Evolutionary conservation across 1,140 invertebrate genomes (phyloP).

Genomic region (Zaprionus lachaisei): DNA sequence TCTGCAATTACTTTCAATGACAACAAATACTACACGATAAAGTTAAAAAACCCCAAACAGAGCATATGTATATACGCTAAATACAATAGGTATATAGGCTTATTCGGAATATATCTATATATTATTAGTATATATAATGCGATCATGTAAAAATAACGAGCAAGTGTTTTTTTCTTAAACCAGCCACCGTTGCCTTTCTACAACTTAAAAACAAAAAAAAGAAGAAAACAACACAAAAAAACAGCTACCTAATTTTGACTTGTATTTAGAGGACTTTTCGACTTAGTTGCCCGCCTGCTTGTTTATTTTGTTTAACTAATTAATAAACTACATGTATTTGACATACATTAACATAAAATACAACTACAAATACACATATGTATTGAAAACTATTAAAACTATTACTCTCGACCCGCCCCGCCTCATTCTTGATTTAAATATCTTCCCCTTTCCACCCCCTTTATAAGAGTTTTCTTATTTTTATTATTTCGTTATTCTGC

Average conservation of each 20-base stretch:
- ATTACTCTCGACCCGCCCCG: conserved; percentile 27
- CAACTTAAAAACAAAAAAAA: conserved; percentile 15
- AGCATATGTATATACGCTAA: conserved; percentile 53
- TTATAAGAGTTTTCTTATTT: neutral
- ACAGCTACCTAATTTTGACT: conserved; percentile 58
- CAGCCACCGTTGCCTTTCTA: conserved; percentile 75
- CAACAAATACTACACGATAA: conserved; percentile 48
- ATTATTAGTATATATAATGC: conserved; percentile 29
- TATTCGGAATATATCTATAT: conserved; percentile 34
- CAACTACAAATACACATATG: conserved; percentile 35
- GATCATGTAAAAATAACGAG: conserved; percentile 35
- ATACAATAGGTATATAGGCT: conserved; percentile 44
- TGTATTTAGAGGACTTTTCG: conserved; percentile 33
- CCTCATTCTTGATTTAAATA: neutral
- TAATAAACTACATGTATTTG: conserved; percentile 62
- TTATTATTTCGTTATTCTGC: conserved; percentile 22
- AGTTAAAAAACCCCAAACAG: conserved; percentile 13
- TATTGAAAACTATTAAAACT: neutral
- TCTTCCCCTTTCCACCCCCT: neutral
- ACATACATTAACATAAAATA: conserved; percentile 48
- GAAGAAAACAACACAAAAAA: conserved; percentile 3
- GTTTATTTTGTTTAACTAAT: conserved; percentile 50
- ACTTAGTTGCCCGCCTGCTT: conserved; percentile 48
- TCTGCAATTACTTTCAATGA: conserved; percentile 37
- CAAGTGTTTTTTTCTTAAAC: conserved; percentile 69